A percentile compares a stretch with the other conserved stretches of the same genome.
Evolutionary conservation across 2,113 vertebrate genomes (phyloP).

Genomic region (Crotophaga sulcirostris): DNA sequence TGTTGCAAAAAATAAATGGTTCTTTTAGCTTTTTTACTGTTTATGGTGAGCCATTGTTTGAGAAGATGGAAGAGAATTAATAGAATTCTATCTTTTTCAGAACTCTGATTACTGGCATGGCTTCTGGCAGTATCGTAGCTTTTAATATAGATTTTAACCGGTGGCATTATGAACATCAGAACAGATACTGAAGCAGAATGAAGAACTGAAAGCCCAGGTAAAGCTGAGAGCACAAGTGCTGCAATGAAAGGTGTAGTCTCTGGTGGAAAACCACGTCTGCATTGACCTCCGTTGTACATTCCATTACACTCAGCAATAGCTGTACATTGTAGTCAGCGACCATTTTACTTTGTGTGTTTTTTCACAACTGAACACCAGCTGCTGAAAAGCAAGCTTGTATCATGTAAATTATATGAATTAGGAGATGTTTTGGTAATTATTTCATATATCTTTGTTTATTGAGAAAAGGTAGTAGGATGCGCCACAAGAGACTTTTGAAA

Average conservation of each 20-base stretch:
- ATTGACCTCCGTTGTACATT: conserved; percentile 79
- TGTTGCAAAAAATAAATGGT: background rate
- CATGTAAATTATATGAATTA: conserved; percentile 83
- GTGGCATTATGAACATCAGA: conserved; percentile 98
- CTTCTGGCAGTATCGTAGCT: conserved; percentile 97
- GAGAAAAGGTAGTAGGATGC: conserved; percentile 76
- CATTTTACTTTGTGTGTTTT: conserved; percentile 82
- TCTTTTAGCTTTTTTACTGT: background rate
- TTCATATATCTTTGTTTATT: conserved; percentile 81
- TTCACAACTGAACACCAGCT: conserved; percentile 83
- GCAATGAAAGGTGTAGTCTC: conserved; percentile 72
- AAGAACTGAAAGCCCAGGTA: conserved; percentile 69
- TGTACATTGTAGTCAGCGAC: conserved; percentile 82
- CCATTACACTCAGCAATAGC: conserved; percentile 83
- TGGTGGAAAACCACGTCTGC: conserved; percentile 75
- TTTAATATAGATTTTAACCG: conserved; percentile 99
- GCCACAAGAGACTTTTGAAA: conserved; percentile 81
- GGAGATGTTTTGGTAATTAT: conserved; percentile 83
- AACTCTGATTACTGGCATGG: conserved; percentile 98
- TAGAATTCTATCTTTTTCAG: conserved; percentile 71
- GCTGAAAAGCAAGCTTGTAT: conserved; percentile 78
- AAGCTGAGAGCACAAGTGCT: conserved; percentile 80
- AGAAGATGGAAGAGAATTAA: background rate
- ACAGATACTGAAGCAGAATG: conserved; percentile 85
- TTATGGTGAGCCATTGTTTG: background rate